These are phyloP conservation scores for Crenichthys baileyi DNA, from an alignment of 2,797 vertebrate genomes.

Conservation along the genomic window DNA sequence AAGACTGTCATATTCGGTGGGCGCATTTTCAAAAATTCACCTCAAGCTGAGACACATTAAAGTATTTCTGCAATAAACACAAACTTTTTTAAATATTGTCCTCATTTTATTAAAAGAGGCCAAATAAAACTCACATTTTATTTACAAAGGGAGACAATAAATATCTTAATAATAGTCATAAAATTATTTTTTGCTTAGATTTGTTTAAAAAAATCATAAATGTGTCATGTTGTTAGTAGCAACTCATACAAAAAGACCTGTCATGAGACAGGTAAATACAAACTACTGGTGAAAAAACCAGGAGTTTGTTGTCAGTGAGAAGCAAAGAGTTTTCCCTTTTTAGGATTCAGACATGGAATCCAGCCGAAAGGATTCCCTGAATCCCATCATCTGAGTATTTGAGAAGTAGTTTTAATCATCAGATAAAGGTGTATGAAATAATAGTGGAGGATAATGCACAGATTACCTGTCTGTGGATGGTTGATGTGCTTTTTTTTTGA, in stretches of 20 bases:
- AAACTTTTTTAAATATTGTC: slow-evolving; percentile 84
- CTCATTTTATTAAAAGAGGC: slow-evolving; percentile 89
- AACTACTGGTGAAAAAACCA: slow-evolving; percentile 65
- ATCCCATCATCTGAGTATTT: slow-evolving; percentile 34
- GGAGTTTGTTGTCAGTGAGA: slow-evolving; percentile 49
- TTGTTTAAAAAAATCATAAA: slow-evolving; percentile 81
- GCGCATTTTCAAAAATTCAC: slow-evolving; percentile 15
- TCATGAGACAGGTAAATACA: slow-evolving; percentile 71
- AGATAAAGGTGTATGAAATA: slow-evolving; percentile 29
- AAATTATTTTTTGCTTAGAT: slow-evolving; percentile 88
- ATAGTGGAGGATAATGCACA: slow-evolving; percentile 22
- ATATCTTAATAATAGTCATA: slow-evolving; percentile 90
- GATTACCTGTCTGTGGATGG: slow-evolving; percentile 31
- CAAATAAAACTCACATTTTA: slow-evolving; percentile 88
- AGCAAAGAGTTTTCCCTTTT: slow-evolving; percentile 44
- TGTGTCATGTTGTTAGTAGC: slow-evolving; percentile 87
- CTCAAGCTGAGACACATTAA: slow-evolving; percentile 4
- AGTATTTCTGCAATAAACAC: slow-evolving; percentile 50
- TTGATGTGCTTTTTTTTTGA: slow-evolving; percentile 7
- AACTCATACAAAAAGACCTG: slow-evolving; percentile 76
- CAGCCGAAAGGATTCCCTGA: slow-evolving; percentile 28
- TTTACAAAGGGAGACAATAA: slow-evolving; percentile 89
- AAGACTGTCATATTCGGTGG: slow-evolving; percentile 20
- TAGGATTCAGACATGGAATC: slow-evolving; percentile 40
- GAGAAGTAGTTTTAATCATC: slow-evolving; percentile 41